Conservation (phyloP, 30 jellyfish, hydroid and myxozoan genomes). For the Aurelia sp. region DNA sequence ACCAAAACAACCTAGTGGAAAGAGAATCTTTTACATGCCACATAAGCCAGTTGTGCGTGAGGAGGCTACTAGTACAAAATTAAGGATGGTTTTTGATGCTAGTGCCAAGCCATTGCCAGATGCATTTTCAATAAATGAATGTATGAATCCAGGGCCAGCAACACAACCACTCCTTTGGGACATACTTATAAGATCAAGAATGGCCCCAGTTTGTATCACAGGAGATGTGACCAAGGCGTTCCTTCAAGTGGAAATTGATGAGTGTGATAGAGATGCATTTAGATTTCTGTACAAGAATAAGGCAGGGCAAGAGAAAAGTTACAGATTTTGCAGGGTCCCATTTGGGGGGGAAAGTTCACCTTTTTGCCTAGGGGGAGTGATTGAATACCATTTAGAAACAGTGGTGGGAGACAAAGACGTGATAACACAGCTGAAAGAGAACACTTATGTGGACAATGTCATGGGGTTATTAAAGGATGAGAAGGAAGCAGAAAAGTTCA, state of each 20-base stretch:
- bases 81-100: constrained; percentile 76
- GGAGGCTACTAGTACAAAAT: constrained; percentile 46
- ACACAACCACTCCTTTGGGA: constrained; percentile 63
- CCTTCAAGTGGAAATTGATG: constrained; percentile 40
- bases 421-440: constrained; percentile 4
- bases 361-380: constrained; percentile 45
- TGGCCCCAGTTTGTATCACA: constrained; percentile 54
- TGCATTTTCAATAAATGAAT: constrained; percentile 47
- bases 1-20: constrained; percentile 41
- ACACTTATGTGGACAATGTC: constrained; percentile 4
- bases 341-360: constrained; percentile 74
- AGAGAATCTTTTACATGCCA: constrained; percentile 53
- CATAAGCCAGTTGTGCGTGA: constrained; percentile 66
- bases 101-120: constrained; percentile 65
- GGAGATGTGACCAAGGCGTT: constrained; percentile 54
- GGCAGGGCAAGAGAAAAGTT: constrained; percentile 19
- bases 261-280: constrained; percentile 39
- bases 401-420: constrained; percentile 18
- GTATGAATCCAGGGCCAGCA: constrained; percentile 74
- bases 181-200: constrained; percentile 56
- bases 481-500: not conserved
- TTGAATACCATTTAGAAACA: constrained; percentile 44
- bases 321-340: constrained; percentile 66
- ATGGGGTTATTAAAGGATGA: no score
- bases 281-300: constrained; percentile 46